Evolutionary conservation across 2,797 vertebrate genomes (phyloP).

Genomic region (Gymnothorax javanicus): DNA sequence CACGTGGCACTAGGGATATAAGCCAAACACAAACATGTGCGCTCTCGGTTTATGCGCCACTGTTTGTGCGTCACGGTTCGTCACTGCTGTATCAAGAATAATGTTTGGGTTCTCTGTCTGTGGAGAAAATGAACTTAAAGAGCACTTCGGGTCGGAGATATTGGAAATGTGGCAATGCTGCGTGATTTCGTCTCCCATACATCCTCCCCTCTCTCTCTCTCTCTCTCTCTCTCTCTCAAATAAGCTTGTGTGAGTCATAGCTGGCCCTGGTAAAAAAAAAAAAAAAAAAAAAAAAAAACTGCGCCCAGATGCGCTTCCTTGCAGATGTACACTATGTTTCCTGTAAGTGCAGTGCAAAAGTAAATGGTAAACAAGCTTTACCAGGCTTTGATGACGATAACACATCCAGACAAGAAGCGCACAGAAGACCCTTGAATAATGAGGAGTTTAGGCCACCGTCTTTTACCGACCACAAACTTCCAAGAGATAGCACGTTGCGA

Average conservation of each 20-base stretch:
- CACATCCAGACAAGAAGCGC: neutral
- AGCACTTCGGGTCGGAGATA: conserved; percentile 24
- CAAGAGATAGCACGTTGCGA: conserved; percentile 8
- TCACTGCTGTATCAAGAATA: neutral
- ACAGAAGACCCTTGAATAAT: neutral
- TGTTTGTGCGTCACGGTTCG: conserved; percentile 17
- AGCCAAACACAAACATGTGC: conserved; percentile 22
- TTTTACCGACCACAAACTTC: conserved; percentile 18
- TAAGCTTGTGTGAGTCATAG: conserved; percentile 80
- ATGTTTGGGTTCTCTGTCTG: conserved; percentile 13
- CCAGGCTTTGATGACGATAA: neutral
- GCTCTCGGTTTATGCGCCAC: neutral
- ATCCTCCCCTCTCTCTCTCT: conserved; percentile 44
- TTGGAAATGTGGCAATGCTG: conserved; percentile 43
- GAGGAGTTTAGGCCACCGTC: neutral
- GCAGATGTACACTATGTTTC: conserved; percentile 32
- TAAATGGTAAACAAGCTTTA: neutral
- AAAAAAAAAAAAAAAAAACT: conserved; percentile 45
- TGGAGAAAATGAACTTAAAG: conserved; percentile 22
- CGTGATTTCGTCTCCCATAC: conserved; percentile 40
- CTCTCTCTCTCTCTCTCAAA: conserved; percentile 74
- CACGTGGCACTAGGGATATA: conserved; percentile 29
- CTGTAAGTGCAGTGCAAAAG: conserved; percentile 9
- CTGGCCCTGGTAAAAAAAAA: conserved; percentile 24
- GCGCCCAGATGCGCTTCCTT: conserved; percentile 52